A percentile compares a stretch with the other conserved stretches of the same genome.
These are phyloP conservation scores for Hozukius guyotensis DNA, from an alignment of 2,797 vertebrate species.

Conservation along the genomic window DNA sequence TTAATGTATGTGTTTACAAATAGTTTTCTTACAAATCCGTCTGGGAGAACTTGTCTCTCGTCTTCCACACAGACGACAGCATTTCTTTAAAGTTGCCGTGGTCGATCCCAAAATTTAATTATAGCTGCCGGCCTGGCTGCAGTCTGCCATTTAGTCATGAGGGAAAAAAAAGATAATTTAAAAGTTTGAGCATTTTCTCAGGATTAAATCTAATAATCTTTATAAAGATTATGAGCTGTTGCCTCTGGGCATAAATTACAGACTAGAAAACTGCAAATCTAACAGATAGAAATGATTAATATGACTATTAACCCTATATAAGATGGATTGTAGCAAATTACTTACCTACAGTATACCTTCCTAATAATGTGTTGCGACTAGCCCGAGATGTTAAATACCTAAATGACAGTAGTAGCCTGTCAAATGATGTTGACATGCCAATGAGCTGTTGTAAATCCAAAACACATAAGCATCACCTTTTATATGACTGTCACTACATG, in stretches of 20 bases:
- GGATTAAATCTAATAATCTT: slow-evolving; percentile 2
- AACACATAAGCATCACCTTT: neutral
- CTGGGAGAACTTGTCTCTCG: neutral
- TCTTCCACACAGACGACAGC: neutral
- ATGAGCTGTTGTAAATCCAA: neutral
- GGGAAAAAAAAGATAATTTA: neutral
- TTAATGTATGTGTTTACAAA: neutral
- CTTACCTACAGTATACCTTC: neutral
- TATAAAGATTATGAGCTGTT: neutral
- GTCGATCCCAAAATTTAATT: neutral
- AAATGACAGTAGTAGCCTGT: neutral
- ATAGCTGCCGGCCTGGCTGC: neutral
- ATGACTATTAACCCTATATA: neutral
- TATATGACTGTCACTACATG: neutral
- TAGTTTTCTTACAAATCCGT: neutral
- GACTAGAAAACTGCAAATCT: neutral
- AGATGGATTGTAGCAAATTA: neutral
- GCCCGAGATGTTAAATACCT: neutral
- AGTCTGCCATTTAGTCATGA: neutral
- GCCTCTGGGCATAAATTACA: neutral
- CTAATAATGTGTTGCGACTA: neutral
- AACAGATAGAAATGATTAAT: neutral
- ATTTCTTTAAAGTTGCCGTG: neutral
- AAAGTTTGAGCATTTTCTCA: neutral
- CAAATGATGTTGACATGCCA: neutral